These are phyloP conservation scores for Aphrophora alni DNA, from an alignment of 2,888 invertebrate genomes.

Conservation along the genomic window DNA sequence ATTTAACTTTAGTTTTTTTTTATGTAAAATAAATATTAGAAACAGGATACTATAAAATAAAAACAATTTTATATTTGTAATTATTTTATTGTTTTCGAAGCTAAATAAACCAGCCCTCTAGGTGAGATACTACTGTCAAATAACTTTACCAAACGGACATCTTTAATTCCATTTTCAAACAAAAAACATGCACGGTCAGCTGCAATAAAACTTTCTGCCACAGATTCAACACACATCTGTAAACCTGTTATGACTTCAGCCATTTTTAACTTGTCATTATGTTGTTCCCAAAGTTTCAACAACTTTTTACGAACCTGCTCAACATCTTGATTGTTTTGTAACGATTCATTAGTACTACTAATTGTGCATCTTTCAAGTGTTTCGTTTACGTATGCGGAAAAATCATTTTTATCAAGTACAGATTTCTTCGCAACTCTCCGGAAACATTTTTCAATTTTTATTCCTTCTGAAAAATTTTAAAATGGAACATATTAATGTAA, in stretches of 20 bases:
- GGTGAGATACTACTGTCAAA: conserved; percentile 22
- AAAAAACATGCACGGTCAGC: conserved; percentile 18
- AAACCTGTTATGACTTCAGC: conserved; percentile 21
- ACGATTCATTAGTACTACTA: background rate
- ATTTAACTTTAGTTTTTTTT: too few relatives aligned
- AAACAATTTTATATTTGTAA: too few relatives aligned
- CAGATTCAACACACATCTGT: conserved; percentile 32
- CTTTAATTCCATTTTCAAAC: background rate
- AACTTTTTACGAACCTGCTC: background rate
- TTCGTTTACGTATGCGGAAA: conserved; percentile 20
- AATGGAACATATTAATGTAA: too few relatives aligned
- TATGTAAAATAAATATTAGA: too few relatives aligned
- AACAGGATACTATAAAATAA: too few relatives aligned
- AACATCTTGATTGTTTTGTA: background rate
- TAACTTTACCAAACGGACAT: conserved; percentile 15
- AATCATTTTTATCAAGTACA: conserved; percentile 13
- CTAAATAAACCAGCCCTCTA: conserved; percentile 17
- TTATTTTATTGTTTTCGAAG: conserved; percentile 7
- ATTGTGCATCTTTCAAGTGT: conserved; percentile 9
- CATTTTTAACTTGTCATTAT: conserved; percentile 8
- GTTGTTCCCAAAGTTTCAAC: conserved; percentile 5
- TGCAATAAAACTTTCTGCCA: conserved; percentile 27
- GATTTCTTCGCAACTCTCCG: conserved; percentile 23
- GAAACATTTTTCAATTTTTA: conserved; percentile 24
- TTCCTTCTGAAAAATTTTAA: conserved; percentile 29